Conservation (phyloP, 2,797 vertebrate genomes). For the Melanogrammus aeglefinus region DNA sequence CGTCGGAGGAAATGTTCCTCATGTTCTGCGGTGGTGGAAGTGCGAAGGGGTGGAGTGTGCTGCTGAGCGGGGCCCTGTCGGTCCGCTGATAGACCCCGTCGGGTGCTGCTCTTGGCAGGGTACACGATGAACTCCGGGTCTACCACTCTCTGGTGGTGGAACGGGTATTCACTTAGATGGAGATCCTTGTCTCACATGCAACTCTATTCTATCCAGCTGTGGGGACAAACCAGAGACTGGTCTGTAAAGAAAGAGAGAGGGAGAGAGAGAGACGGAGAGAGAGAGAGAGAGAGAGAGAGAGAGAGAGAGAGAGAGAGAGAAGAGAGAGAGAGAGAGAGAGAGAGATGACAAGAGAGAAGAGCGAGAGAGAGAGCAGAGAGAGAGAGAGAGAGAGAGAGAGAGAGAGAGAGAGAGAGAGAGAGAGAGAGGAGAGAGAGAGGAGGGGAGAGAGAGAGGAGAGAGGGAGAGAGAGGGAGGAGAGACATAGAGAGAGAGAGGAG, state of each 20-base stretch:
- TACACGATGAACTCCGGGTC: conserved; percentile 44
- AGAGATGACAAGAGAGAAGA: not conserved
- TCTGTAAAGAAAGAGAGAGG: not conserved
- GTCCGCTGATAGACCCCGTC: conserved; percentile 33
- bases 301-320: not conserved
- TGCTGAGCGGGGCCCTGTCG: conserved; percentile 52
- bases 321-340: not conserved
- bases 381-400: not conserved
- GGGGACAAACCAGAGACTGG: conserved; percentile 14
- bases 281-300: not conserved
- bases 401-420: too few species aligned
- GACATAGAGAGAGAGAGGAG: too few species aligned
- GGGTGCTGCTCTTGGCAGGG: conserved; percentile 69
- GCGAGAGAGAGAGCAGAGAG: not conserved
- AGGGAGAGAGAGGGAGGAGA: not conserved
- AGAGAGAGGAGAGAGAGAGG: not conserved
- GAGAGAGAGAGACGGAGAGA: not conserved
- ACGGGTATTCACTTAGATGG: conserved; percentile 48
- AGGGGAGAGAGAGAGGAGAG: too few species aligned
- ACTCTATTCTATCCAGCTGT: conserved; percentile 44
- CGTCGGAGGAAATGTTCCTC: conserved; percentile 76
- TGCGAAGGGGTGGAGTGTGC: conserved; percentile 49
- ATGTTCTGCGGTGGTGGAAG: conserved; percentile 64
- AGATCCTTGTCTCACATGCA: conserved; percentile 43
- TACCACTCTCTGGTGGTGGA: conserved; percentile 56